Evolutionary conservation across 1,140 invertebrate genomes (phyloP).

Genomic region (Drosophila grimshawi): DNA sequence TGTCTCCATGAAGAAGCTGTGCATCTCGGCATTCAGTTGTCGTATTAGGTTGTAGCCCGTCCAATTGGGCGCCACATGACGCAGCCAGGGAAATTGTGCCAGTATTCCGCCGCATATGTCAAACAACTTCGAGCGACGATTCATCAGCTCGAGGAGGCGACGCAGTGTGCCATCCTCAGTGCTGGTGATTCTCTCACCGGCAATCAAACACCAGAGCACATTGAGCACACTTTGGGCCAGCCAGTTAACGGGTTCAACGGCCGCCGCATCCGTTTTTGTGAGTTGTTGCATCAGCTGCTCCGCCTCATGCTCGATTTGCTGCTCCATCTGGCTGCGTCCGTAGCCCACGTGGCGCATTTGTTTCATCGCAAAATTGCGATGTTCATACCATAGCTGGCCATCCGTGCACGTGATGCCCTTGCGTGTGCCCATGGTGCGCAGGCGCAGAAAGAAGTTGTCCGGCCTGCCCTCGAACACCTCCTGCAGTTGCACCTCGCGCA

Average conservation of each 20-base stretch:
- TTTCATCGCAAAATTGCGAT: constrained; percentile 90
- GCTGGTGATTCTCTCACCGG: constrained; percentile 86
- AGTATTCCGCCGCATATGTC: constrained; percentile 89
- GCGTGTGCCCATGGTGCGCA: constrained; percentile 88
- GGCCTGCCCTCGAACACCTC: constrained; percentile 90
- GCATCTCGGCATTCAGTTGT: constrained; percentile 87
- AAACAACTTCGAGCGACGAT: constrained; percentile 87
- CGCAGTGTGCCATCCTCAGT: constrained; percentile 86
- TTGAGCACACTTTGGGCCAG: constrained; percentile 89
- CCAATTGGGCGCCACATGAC: constrained; percentile 88
- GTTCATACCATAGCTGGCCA: constrained; percentile 90
- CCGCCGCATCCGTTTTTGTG: constrained; percentile 74
- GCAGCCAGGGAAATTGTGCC: constrained; percentile 89
- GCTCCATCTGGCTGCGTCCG: constrained; percentile 90
- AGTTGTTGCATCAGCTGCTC: constrained; percentile 85
- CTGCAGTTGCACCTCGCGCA: constrained; percentile 87
- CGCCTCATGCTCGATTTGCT: constrained; percentile 89
- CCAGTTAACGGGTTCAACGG: constrained; percentile 79
- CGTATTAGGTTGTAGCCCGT: constrained; percentile 89
- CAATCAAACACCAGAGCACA: constrained; percentile 90
- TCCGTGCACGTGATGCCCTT: constrained; percentile 90
- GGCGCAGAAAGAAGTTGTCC: constrained; percentile 89
- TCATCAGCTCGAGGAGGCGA: constrained; percentile 87
- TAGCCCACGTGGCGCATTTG: constrained; percentile 90
- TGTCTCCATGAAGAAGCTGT: constrained; percentile 86